These are phyloP conservation scores for Diorhabda sublineata DNA, from an alignment of 1,140 invertebrate species.

Conservation along the genomic window DNA sequence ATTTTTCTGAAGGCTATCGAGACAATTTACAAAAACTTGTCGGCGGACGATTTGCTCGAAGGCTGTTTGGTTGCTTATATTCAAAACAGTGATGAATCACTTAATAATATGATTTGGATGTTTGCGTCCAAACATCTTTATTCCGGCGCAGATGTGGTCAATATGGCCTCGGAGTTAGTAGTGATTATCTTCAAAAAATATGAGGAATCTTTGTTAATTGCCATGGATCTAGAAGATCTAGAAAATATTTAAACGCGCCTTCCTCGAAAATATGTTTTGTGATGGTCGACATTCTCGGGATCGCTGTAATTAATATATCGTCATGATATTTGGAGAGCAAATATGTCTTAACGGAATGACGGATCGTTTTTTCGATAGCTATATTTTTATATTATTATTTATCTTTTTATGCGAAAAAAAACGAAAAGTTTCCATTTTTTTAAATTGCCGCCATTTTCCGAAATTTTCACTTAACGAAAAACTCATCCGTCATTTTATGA, in stretches of 20 bases:
- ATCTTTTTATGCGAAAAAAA: too few species aligned
- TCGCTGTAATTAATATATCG: too few species aligned
- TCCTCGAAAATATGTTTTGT: conserved; percentile 2
- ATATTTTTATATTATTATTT: too few species aligned
- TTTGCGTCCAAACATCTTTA: background rate
- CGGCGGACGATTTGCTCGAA: background rate
- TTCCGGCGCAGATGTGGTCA: background rate
- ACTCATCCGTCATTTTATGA: too few species aligned
- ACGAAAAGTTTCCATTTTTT: too few species aligned
- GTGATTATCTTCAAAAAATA: background rate
- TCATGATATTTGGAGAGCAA: too few species aligned
- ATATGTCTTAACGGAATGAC: too few species aligned
- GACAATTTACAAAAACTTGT: conserved; percentile 5
- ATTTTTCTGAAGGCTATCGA: background rate
- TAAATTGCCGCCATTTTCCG: too few species aligned
- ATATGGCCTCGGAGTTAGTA: background rate
- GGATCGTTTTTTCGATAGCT: too few species aligned
- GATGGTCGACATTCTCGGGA: too few species aligned
- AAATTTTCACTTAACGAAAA: too few species aligned
- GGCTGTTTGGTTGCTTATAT: background rate
- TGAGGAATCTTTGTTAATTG: conserved; percentile 3
- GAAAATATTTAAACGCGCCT: background rate
- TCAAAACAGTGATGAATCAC: conserved; percentile 3
- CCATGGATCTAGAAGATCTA: background rate
- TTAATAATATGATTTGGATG: conserved; percentile 1